These are phyloP conservation scores for Pterobdella sp. DNA, from an alignment of 2,888 invertebrate species.

Conservation along the genomic window DNA sequence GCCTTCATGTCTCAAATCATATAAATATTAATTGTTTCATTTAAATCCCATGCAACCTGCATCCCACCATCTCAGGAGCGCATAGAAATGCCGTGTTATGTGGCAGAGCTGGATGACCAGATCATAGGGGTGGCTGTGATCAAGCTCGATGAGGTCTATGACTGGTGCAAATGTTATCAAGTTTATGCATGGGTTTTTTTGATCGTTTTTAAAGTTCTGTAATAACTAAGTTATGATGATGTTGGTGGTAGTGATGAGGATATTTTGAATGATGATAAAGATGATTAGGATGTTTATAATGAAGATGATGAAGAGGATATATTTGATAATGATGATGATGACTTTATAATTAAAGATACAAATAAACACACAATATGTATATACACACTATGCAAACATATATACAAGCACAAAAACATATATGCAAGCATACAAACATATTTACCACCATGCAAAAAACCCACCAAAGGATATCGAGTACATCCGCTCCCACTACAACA, in stretches of 20 bases:
- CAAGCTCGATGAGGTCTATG: slow-evolving; percentile 46
- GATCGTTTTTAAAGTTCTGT: too few relatives aligned
- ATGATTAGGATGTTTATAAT: neutral
- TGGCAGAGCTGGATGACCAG: slow-evolving; percentile 46
- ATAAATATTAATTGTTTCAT: too few relatives aligned
- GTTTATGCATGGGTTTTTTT: too few relatives aligned
- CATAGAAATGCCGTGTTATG: slow-evolving; percentile 48
- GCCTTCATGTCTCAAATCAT: too few relatives aligned
- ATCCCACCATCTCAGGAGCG: slow-evolving; percentile 48
- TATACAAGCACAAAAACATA: neutral
- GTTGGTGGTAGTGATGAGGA: neutral
- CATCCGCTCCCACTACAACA: slow-evolving; percentile 51
- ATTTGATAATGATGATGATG: neutral
- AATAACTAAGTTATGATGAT: too few relatives aligned
- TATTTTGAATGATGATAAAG: neutral
- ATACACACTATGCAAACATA: too few relatives aligned
- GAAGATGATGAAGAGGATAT: neutral
- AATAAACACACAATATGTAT: too few relatives aligned
- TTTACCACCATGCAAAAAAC: neutral
- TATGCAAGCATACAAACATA: neutral
- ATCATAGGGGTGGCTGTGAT: slow-evolving; percentile 49
- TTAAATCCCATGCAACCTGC: too few relatives aligned
- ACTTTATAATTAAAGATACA: too few relatives aligned
- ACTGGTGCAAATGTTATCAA: too few relatives aligned
- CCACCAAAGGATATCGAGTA: slow-evolving; percentile 49